Conservation (phyloP, 2,113 vertebrate species). For the Crocuta crocuta region DNA sequence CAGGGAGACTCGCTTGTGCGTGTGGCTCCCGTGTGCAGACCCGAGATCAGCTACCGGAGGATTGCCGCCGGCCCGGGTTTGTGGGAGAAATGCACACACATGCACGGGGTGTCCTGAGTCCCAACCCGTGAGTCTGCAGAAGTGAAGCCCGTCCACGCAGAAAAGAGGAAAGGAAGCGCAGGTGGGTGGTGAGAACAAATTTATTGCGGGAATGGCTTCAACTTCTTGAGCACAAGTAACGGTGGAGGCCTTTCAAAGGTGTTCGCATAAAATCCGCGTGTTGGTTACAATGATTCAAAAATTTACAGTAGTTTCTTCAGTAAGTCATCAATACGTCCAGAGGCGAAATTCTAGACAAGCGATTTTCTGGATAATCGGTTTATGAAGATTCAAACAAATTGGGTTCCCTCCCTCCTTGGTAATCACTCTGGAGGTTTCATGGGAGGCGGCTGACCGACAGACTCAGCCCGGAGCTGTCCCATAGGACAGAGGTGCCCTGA, state of each 20-base stretch:
- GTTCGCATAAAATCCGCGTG: not conserved
- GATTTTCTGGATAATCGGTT: not conserved
- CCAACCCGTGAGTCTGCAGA: not conserved
- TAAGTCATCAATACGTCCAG: not conserved
- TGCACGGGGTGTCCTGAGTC: not conserved
- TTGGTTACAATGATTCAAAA: not conserved
- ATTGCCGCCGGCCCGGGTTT: too few species aligned
- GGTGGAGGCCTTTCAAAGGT: not conserved
- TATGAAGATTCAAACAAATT: not conserved
- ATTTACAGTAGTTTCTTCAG: not conserved
- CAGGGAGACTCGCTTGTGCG: not conserved
- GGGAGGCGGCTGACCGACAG: not conserved
- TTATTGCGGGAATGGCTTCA: not conserved
- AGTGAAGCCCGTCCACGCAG: not conserved
- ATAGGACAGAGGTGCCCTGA: fast-evolving
- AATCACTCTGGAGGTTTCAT: not conserved
- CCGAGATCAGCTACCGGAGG: not conserved
- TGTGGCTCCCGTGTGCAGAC: not conserved
- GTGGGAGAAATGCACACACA: not conserved
- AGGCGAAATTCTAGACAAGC: not conserved
- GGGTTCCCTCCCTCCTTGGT: too few species aligned
- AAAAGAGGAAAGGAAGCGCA: not conserved
- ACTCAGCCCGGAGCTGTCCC: not conserved
- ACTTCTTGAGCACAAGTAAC: not conserved
- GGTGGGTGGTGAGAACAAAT: not conserved